A percentile compares a stretch with the other conserved stretches of the same genome.
These are phyloP conservation scores for Branchinecta sandiegonensis DNA, from an alignment of 2,888 invertebrate species.

Conservation along the genomic window DNA sequence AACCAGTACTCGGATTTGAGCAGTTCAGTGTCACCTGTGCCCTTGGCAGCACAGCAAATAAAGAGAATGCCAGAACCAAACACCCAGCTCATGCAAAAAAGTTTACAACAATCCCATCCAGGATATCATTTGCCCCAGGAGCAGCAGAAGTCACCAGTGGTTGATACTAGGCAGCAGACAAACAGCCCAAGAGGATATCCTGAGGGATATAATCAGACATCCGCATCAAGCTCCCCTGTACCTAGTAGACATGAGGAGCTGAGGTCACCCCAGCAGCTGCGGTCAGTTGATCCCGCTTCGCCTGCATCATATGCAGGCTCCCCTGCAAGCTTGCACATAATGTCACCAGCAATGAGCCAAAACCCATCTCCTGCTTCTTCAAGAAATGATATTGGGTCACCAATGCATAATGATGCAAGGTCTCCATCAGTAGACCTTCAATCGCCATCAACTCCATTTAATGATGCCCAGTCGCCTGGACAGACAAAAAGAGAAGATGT, in stretches of 20 bases:
- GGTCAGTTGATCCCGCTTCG: background rate
- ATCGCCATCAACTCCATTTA: background rate
- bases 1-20: background rate
- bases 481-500: background rate
- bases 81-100: background rate
- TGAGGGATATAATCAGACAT: background rate
- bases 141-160: background rate
- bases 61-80: background rate
- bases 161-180: background rate
- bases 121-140: background rate
- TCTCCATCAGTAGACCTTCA: background rate
- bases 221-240: background rate
- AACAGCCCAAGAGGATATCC: background rate
- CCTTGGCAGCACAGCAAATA: background rate
- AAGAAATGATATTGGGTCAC: background rate
- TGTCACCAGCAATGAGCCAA: slow-evolving; percentile 14
- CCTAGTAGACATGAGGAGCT: slow-evolving; percentile 7
- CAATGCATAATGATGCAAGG: slow-evolving; percentile 3
- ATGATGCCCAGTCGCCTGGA: background rate
- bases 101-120: no score
- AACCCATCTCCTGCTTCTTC: background rate
- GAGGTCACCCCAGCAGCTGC: slow-evolving; percentile 9
- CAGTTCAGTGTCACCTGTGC: background rate
- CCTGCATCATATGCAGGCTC: slow-evolving; percentile 9
- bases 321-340: slow-evolving; percentile 9